A percentile compares a stretch with the other conserved stretches of the same genome.
Evolutionary conservation across 2,888 invertebrate genomes (phyloP).

Genomic region (Geotrupes spiniger): DNA sequence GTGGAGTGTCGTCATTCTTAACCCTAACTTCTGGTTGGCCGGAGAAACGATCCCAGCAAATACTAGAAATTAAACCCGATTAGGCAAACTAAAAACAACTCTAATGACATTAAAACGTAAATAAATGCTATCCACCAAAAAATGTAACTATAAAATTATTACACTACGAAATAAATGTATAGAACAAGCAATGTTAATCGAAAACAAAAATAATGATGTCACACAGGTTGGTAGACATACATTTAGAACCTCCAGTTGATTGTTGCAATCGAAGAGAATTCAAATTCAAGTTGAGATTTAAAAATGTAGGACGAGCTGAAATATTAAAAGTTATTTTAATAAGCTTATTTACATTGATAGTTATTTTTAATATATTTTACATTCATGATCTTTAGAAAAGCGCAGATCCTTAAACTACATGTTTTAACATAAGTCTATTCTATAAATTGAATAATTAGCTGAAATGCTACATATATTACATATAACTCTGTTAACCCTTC

Average conservation of each 20-base stretch:
- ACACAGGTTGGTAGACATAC: conserved; percentile 62
- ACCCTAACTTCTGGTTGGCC: conserved; percentile 78
- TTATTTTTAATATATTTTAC: too few relatives aligned
- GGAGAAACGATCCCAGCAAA: conserved; percentile 63
- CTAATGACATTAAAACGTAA: conserved; percentile 4
- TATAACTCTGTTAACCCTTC: too few relatives aligned
- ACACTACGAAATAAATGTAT: conserved; percentile 13
- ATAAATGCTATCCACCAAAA: conserved; percentile 25
- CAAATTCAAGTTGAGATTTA: conserved; percentile 94
- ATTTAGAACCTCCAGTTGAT: conserved; percentile 69
- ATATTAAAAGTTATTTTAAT: conserved; percentile 45
- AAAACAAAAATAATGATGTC: conserved; percentile 22
- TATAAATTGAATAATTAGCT: too few relatives aligned
- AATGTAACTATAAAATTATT: conserved; percentile 1
- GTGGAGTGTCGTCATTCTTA: conserved; percentile 89
- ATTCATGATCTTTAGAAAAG: background rate
- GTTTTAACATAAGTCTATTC: too few relatives aligned
- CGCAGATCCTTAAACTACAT: background rate
- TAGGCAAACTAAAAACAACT: conserved; percentile 7
- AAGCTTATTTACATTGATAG: conserved; percentile 13
- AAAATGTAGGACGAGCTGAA: conserved; percentile 97
- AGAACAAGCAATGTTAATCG: conserved; percentile 24
- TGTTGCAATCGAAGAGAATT: conserved; percentile 88
- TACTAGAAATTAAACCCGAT: conserved; percentile 28
- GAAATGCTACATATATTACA: too few relatives aligned